These are phyloP conservation scores for Troides oblongomaculatus DNA, from an alignment of 2,888 invertebrate species.

Conservation along the genomic window DNA sequence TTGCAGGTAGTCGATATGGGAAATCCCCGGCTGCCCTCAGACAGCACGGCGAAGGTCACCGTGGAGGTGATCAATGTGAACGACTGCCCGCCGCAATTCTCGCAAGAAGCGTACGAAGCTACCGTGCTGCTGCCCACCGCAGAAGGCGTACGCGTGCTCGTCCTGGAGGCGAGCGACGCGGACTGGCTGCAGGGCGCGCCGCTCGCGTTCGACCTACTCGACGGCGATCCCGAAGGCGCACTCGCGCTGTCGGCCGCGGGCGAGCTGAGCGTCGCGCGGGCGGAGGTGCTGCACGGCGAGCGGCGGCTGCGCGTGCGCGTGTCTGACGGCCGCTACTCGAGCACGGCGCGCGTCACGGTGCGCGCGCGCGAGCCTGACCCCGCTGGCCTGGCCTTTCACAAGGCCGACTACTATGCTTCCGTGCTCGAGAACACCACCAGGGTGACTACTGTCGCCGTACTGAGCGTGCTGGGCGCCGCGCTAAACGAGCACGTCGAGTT, in stretches of 20 bases:
- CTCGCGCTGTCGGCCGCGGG: slow-evolving; percentile 84
- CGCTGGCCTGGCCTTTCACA: slow-evolving; percentile 90
- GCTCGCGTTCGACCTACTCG: slow-evolving; percentile 88
- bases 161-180: slow-evolving; percentile 86
- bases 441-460: slow-evolving; percentile 88
- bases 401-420: slow-evolving; percentile 87
- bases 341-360: slow-evolving; percentile 77
- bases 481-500: slow-evolving; percentile 94
- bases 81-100: slow-evolving; percentile 93
- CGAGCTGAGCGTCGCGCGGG: slow-evolving; percentile 59
- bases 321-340: slow-evolving; percentile 91
- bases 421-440: slow-evolving; percentile 93
- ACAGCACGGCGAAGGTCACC: slow-evolving; percentile 87
- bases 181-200: slow-evolving; percentile 81
- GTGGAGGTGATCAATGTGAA: slow-evolving; percentile 91
- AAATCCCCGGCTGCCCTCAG: slow-evolving; percentile 88
- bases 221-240: slow-evolving; percentile 87
- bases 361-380: slow-evolving; percentile 54
- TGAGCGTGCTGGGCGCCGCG: slow-evolving; percentile 92
- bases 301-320: slow-evolving; percentile 89
- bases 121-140: slow-evolving; percentile 91
- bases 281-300: slow-evolving; percentile 55
- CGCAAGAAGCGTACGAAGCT: slow-evolving; percentile 84
- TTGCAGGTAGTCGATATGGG: slow-evolving; percentile 88
- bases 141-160: slow-evolving; percentile 85